A percentile compares a stretch with the other conserved stretches of the same genome.
Conservation (phyloP, 2,113 vertebrate genomes). For the Phrynocephalus versicolor region DNA sequence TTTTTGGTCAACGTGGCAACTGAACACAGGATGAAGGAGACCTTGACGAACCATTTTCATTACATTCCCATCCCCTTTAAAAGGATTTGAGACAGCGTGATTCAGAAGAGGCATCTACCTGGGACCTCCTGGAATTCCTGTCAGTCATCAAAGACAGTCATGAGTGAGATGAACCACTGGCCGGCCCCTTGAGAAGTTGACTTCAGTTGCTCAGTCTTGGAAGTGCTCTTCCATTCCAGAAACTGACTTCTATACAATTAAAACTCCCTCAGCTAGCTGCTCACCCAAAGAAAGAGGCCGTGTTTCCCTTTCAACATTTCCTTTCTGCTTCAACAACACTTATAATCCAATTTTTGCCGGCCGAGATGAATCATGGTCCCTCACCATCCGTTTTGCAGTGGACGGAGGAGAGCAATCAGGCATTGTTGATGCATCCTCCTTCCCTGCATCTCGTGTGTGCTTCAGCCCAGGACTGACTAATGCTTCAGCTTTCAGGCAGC, state of each 20-base stretch:
- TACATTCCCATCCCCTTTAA: too few species aligned
- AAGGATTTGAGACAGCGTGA: too few species aligned
- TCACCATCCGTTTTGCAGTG: slow-evolving; percentile 41
- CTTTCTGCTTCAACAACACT: slow-evolving; percentile 58
- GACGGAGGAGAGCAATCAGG: slow-evolving; percentile 57
- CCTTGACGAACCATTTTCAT: too few species aligned
- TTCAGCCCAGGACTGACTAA: background rate
- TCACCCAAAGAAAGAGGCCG: slow-evolving; percentile 36
- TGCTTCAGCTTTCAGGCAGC: background rate
- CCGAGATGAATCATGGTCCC: slow-evolving; percentile 57
- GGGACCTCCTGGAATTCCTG: background rate
- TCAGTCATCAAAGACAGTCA: background rate
- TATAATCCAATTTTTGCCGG: slow-evolving; percentile 59
- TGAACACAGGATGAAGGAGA: too few species aligned
- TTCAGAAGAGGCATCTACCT: background rate
- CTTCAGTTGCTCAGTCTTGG: slow-evolving; percentile 2
- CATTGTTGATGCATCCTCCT: slow-evolving; percentile 54
- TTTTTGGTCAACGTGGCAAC: too few species aligned
- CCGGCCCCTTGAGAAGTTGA: background rate
- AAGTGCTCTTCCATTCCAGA: background rate
- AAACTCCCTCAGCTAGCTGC: slow-evolving; percentile 36
- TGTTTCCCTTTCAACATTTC: slow-evolving; percentile 54
- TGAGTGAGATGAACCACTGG: background rate
- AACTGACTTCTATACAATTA: background rate
- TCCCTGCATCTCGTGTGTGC: slow-evolving; percentile 1